These are phyloP conservation scores for Nemoura dubitans DNA, from an alignment of 2,888 invertebrate species.

Conservation along the genomic window DNA sequence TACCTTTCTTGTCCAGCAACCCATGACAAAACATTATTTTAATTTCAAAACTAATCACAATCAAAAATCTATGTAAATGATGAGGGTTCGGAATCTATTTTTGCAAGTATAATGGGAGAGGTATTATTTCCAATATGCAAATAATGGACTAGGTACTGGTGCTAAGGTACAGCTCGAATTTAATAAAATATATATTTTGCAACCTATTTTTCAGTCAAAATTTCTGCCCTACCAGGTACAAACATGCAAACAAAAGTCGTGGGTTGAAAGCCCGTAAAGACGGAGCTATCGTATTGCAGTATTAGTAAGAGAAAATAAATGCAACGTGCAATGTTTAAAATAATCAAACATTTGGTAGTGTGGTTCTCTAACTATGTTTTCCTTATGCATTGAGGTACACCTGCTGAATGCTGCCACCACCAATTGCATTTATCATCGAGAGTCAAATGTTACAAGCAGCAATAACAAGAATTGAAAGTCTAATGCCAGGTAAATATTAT, in stretches of 20 bases:
- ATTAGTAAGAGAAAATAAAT: conserved; percentile 46
- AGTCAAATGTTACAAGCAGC: too few species aligned
- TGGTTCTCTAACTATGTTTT: neutral
- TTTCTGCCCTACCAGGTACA: conserved; percentile 7
- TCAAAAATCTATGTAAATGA: neutral
- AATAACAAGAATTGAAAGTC: neutral
- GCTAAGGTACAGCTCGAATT: neutral
- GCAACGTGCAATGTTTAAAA: conserved; percentile 38
- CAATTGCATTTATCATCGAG: too few species aligned
- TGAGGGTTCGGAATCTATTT: neutral
- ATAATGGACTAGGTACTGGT: neutral
- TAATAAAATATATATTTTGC: neutral
- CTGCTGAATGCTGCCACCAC: neutral
- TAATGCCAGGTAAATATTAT: neutral
- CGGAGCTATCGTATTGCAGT: conserved; percentile 45
- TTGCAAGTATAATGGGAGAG: neutral
- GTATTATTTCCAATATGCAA: neutral
- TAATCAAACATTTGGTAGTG: neutral
- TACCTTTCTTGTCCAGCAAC: conserved; percentile 8
- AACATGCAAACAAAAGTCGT: conserved; percentile 23
- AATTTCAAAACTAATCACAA: neutral
- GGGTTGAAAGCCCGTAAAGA: neutral
- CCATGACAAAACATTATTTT: neutral
- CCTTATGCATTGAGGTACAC: neutral
- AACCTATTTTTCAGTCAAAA: neutral